phyloP scores from a whole-genome alignment of 2,888 invertebrate species.

The Eurois occulta region DNA sequence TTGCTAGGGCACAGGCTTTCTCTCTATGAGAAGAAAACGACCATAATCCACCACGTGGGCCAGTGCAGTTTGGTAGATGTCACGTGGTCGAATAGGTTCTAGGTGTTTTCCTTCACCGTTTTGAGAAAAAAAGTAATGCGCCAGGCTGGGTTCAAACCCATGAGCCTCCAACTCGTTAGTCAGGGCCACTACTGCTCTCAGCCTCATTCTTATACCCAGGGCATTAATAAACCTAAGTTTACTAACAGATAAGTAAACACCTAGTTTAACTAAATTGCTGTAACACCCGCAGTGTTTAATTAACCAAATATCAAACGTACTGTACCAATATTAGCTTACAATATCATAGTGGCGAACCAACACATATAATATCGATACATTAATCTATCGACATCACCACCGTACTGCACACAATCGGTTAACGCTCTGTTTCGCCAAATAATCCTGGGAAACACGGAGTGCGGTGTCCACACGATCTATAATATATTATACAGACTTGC shows the following conservation, averaged over 20 bases:
- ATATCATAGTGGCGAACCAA: constrained; percentile 42
- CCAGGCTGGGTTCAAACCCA: neutral
- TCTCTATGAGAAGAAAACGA: neutral
- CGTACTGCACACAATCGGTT: constrained; percentile 71
- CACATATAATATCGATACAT: constrained; percentile 51
- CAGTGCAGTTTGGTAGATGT: neutral
- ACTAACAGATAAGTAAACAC: constrained; percentile 15
- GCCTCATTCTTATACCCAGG: neutral
- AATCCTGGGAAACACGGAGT: constrained; percentile 74
- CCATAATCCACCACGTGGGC: neutral
- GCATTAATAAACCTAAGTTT: neutral
- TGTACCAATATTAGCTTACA: constrained; percentile 41
- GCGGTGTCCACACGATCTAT: constrained; percentile 65
- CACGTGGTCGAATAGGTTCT: neutral
- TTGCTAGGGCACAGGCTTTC: too few species aligned
- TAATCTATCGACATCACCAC: constrained; percentile 56
- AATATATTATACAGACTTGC: constrained; percentile 55
- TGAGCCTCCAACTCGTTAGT: neutral
- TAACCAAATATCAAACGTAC: constrained; percentile 22
- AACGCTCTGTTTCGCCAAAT: constrained; percentile 74
- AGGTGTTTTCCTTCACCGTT: neutral
- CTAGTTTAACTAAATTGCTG: constrained; percentile 14
- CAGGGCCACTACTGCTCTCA: neutral
- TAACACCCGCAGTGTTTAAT: constrained; percentile 23
- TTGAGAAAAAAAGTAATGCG: neutral